phyloP scores from a whole-genome alignment of 1,140 invertebrate species.

The Neodiprion lecontei region DNA sequence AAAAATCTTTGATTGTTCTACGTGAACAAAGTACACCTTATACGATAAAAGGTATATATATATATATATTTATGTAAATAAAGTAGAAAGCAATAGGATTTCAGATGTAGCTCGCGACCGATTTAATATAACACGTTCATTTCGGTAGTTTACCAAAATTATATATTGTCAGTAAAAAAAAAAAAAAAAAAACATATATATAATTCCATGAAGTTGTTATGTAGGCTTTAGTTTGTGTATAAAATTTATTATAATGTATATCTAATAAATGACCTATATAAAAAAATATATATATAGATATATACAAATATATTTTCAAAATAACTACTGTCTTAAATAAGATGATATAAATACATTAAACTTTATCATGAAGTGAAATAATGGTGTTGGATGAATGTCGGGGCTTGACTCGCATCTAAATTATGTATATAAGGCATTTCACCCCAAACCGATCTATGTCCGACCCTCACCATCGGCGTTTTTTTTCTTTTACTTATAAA shows the following conservation, averaged over 20 bases:
- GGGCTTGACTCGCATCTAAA: background rate
- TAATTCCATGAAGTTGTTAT: constrained; percentile 45
- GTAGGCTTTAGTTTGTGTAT: constrained; percentile 49
- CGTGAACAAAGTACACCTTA: constrained; percentile 22
- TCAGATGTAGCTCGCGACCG: constrained; percentile 42
- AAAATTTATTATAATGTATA: constrained; percentile 48
- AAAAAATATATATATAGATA: background rate
- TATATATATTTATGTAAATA: constrained; percentile 53
- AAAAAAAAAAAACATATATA: constrained; percentile 20
- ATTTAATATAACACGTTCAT: constrained; percentile 44
- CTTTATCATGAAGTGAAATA: background rate
- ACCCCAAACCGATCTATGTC: no score
- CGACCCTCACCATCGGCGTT: no score
- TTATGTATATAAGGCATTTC: background rate
- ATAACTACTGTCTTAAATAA: constrained; percentile 6
- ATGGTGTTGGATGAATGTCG: background rate
- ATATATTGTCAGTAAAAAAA: constrained; percentile 33
- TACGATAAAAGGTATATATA: constrained; percentile 40
- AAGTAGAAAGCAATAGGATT: constrained; percentile 43
- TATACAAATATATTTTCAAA: background rate
- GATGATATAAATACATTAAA: background rate
- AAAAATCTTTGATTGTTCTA: constrained; percentile 10
- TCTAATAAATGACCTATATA: constrained; percentile 45
- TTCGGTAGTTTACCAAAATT: background rate
- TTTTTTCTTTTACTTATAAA: no score